A percentile compares a stretch with the other conserved stretches of the same genome.
Evolutionary conservation across 2,113 vertebrate genomes (phyloP).

Genomic region (Indri indri): DNA sequence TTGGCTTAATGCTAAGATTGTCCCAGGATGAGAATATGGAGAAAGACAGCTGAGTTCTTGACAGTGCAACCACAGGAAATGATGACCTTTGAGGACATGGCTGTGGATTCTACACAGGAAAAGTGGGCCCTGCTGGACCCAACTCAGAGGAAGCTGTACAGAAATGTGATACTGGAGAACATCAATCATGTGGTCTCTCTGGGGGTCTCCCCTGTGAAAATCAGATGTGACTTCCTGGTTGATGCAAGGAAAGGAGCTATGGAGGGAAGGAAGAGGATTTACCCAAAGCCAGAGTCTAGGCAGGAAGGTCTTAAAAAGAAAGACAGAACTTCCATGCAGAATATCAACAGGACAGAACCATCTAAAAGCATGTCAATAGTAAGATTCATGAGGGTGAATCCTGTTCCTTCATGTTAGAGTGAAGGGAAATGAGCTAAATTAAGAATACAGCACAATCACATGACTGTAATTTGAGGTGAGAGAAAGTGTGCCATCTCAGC

Average conservation of each 20-base stretch:
- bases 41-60: not conserved
- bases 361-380: not conserved
- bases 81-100: not conserved
- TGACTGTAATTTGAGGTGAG: not conserved
- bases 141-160: not conserved
- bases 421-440: not conserved
- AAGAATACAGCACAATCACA: not conserved
- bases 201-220: not conserved
- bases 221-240: not conserved
- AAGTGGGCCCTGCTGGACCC: not conserved
- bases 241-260: not conserved
- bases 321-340: not conserved
- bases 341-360: not conserved
- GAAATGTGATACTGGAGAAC: not conserved
- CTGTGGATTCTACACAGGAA: not conserved
- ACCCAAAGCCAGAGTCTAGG: not conserved
- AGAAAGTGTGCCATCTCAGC: not conserved
- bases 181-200: not conserved
- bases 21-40: not conserved
- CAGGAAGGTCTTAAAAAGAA: not conserved
- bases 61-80: not conserved
- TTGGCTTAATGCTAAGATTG: not conserved
- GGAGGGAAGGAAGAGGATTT: not conserved
- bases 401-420: not conserved
- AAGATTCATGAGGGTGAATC: not conserved